A percentile compares a stretch with the other conserved stretches of the same genome.
phyloP scores from a whole-genome alignment of 2,113 vertebrate species.

The Greenwoodochromis staneri region DNA sequence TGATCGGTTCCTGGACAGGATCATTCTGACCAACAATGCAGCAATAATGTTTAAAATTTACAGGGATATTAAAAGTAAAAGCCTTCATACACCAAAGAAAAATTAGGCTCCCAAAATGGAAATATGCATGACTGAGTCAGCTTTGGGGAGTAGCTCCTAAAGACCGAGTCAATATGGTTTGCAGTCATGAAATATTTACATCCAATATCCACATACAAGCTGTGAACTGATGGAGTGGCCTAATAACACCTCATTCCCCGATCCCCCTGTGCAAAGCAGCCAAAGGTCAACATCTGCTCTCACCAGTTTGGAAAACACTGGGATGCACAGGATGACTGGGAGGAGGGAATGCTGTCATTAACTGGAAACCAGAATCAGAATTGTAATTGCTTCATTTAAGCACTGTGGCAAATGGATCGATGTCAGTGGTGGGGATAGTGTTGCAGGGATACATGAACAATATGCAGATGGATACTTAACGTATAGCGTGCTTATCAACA shows the following conservation, averaged over 20 bases:
- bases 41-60: neutral
- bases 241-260: neutral
- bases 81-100: neutral
- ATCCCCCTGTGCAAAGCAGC: neutral
- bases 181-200: constrained; percentile 29
- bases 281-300: constrained; percentile 52
- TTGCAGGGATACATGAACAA: neutral
- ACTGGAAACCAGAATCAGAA: neutral
- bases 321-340: neutral
- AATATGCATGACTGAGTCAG: neutral
- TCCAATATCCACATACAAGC: constrained; percentile 20
- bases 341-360: neutral
- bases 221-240: constrained; percentile 11
- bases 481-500: neutral
- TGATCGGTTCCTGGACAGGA: neutral
- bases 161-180: neutral
- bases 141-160: neutral
- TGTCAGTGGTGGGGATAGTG: neutral
- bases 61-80: neutral
- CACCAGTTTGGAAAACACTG: constrained; percentile 13
- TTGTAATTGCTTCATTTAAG: neutral
- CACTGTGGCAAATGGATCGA: neutral
- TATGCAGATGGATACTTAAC: neutral
- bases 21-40: neutral
- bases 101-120: neutral